Evolutionary conservation across 2,888 invertebrate genomes (phyloP), one percentile per base, ranked within the genome.

Genomic region (Rhyacophila evoluta): DNA sequence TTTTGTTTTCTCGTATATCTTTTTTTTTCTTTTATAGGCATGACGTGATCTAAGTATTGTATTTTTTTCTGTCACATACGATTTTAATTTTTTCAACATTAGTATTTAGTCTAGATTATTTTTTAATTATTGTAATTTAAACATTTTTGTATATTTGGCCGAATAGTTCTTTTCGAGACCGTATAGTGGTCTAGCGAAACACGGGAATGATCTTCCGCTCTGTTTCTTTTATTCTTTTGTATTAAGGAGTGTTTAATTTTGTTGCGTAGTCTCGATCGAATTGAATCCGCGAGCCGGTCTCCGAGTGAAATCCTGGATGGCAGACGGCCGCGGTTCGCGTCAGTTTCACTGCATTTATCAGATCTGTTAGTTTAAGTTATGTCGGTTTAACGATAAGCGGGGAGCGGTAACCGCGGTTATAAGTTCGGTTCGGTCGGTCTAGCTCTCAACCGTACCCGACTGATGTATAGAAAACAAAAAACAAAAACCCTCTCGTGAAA

Each of bases 391-490:
- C n/a, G 39, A 11, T 12, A 12, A 39, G 39, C 36, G 19, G 38
- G 27, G n/a, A 25, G 25, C 37, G 38, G 27, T 19, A 8, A 15
- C 25, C 36, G 27, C 72, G 29, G 41, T 71, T 38, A 15, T 25
- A 33, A 25, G 39, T 39, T 67, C 70, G 77, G 77, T 76, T 79
- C 78, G 77, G 77, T 36, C 67, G 41, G 71, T 73, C 74, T 79
- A 75, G 77, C 74, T 79, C 79, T 69, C 75, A 76, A n/a, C 75
- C 77, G 75, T 76, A 74, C 81, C 80, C 81, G 82, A 82, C 82
- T 82, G 82, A 82, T 82, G 82, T 82, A 82, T 82, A 82, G 82
- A 82, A 79, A 81, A 80, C 67, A 74, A 80, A 80, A 79, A 79
- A 82, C 68, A 77, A 78, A 55, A 72, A 72, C 77, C 77, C 55